These are phyloP conservation scores for Eulemur rufifrons DNA, from an alignment of 2,113 vertebrate genomes.

Conservation along the genomic window DNA sequence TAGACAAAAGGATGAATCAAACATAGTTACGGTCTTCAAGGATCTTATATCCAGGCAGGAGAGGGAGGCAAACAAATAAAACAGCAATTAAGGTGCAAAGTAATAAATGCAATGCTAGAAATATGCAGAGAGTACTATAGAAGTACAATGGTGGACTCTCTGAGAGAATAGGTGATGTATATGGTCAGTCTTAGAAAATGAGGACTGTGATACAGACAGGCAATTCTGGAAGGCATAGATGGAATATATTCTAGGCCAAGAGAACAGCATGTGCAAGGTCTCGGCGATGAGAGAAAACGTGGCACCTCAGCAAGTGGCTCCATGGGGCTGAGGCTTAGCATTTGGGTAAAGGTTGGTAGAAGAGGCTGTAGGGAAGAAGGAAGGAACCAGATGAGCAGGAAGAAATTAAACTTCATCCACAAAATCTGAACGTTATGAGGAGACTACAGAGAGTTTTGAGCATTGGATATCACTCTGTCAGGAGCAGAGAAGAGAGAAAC, in stretches of 20 bases:
- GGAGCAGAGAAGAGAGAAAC: background rate
- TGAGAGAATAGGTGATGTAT: background rate
- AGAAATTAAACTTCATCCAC: background rate
- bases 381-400: background rate
- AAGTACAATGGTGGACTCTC: background rate
- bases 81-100: background rate
- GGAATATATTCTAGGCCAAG: background rate
- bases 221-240: too few relatives aligned
- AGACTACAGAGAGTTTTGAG: background rate
- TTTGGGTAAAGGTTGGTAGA: background rate
- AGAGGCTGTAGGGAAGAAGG: background rate
- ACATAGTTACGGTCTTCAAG: background rate
- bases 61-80: background rate
- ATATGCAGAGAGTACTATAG: background rate
- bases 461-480: background rate
- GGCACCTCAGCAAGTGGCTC: background rate
- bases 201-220: background rate
- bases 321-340: background rate
- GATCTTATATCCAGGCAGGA: background rate
- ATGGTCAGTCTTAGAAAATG: background rate
- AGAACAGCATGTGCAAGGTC: background rate
- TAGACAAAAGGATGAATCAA: background rate
- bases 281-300: background rate
- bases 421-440: background rate
- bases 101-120: background rate